These are phyloP conservation scores for Metacarcinus magister DNA, from an alignment of 2,888 invertebrate species.

Conservation along the genomic window DNA sequence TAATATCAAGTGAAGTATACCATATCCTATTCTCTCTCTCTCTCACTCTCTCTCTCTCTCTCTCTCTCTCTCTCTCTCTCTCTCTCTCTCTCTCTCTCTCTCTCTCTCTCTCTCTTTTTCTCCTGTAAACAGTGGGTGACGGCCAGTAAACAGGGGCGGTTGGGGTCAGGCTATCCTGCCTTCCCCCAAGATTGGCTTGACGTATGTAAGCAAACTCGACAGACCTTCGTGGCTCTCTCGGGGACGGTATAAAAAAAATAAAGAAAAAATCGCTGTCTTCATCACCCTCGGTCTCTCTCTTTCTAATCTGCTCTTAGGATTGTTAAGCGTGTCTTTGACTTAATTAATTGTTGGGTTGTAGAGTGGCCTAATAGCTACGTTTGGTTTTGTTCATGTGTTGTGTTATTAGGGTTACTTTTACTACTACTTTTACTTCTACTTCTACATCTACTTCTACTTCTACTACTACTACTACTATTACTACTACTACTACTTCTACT, in stretches of 20 bases:
- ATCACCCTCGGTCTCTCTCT: neutral
- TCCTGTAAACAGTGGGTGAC: slow-evolving; percentile 32
- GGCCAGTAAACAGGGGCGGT: slow-evolving; percentile 19
- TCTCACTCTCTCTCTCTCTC: slow-evolving; percentile 58
- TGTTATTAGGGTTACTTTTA: neutral
- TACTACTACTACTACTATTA: neutral
- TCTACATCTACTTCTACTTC: neutral
- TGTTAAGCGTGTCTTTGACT: neutral
- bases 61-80: slow-evolving; percentile 43
- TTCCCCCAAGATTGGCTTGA: neutral
- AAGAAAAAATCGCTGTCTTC: neutral
- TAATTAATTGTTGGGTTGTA: neutral
- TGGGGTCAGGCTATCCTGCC: neutral
- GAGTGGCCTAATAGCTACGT: neutral
- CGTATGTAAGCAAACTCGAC: slow-evolving; percentile 5
- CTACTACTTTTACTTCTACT: too few species aligned
- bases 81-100: slow-evolving; percentile 67
- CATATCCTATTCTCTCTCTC: neutral
- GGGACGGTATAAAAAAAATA: neutral
- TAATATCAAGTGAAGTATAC: too few species aligned
- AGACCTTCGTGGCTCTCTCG: neutral
- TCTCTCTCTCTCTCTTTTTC: slow-evolving; percentile 59
- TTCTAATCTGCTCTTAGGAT: neutral
- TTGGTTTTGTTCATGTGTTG: neutral
- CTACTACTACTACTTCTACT: neutral